These are phyloP conservation scores for Hemicrepidius hirtus DNA, from an alignment of 2,888 invertebrate genomes.

Conservation along the genomic window DNA sequence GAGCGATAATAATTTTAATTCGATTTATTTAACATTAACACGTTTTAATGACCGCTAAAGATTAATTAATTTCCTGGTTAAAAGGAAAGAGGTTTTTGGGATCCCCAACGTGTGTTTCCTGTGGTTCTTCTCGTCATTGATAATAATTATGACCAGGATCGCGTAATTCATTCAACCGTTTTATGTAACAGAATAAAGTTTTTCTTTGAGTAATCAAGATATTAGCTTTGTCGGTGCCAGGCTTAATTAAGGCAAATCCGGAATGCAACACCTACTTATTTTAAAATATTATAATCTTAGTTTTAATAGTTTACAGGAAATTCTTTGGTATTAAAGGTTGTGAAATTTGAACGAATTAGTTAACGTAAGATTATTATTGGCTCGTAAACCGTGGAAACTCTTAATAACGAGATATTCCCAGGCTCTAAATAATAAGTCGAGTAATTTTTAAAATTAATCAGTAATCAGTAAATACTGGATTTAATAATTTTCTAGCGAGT, in stretches of 20 bases:
- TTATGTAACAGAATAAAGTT: not conserved
- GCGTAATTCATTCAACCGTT: not conserved
- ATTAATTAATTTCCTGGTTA: conserved; percentile 20
- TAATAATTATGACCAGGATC: not conserved
- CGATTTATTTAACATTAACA: conserved; percentile 23
- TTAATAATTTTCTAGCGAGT: too few relatives aligned
- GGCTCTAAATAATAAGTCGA: too few relatives aligned
- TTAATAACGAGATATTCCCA: too few relatives aligned
- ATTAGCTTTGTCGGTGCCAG: not conserved
- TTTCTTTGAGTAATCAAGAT: not conserved
- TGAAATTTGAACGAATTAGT: not conserved
- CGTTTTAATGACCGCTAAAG: not conserved
- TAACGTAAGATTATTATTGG: too few relatives aligned
- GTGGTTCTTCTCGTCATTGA: not conserved
- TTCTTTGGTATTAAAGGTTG: not conserved
- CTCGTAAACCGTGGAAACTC: too few relatives aligned
- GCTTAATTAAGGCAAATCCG: conserved; percentile 11
- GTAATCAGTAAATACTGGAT: too few relatives aligned
- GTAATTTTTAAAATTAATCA: too few relatives aligned
- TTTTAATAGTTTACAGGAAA: conserved; percentile 1
- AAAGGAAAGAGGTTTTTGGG: conserved; percentile 1
- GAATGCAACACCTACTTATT: conserved; percentile 12
- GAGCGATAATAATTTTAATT: conserved; percentile 29
- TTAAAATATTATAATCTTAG: not conserved
- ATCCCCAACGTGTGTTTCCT: not conserved